Evolutionary conservation across 2,113 vertebrate genomes (phyloP), one percentile per base, ranked within the genome.

Genomic region (Erythrocercus mccallii): DNA sequence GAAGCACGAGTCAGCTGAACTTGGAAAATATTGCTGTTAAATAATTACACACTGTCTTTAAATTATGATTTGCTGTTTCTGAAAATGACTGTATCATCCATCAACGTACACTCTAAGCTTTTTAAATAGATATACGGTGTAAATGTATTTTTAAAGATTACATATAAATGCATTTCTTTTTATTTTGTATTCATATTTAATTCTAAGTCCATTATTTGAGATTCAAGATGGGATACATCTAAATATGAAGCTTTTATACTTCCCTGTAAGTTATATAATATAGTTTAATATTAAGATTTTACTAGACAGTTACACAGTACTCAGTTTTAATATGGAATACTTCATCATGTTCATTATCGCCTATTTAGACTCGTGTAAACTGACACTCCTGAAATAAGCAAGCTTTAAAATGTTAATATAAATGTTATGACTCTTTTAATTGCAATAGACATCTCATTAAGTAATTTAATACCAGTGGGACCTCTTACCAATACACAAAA

Each of bases 341-440:
- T 97, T 97, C 96, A 96, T 97, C 96, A 83, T 88, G 73, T 96
- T 96, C 97, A 97, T 97, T 97, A 97, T 97, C 71, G 47, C 94
- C 94, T 97, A 93, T 97, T 97, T 98, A 97, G 90, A 95, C 91
- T 96, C 96, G 73, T 94, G 96, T 97, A 98, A 98, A 97, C 95
- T 66, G 88, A 97, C 94, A 95, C 84, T 97, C 87, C 93, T 80
- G 93, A 95, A 97, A 96, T 96, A 98, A 96, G 97, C 96, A 98
- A 96, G 96, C 96, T 97, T 97, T 97, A 96, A 97, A 97, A 97
- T 58, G 94, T 96, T 97, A 98, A 98, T 97, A 96, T 93, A 98
- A 98, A 97, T 97, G 96, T 95, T 97, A 97, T 97, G 95, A 96
- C 92, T 97, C 90, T 97, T 98, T 97, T 98, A 98, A 98, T 97